Base-by-base conservation (phyloP, 2,888 invertebrate species). In the Nemotelus pantherinus region DNA sequence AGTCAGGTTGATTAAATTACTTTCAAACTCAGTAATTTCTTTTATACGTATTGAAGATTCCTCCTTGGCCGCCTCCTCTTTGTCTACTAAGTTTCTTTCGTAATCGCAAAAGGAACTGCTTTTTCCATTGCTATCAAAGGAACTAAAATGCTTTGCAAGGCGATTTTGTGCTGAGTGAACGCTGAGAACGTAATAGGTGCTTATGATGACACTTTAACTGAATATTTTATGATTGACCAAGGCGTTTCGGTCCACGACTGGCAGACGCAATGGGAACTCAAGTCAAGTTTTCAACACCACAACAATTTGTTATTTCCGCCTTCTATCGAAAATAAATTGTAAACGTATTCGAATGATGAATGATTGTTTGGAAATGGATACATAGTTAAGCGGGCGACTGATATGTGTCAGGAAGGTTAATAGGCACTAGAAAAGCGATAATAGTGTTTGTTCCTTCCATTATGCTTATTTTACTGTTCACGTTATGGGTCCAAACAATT, bases 161-260 rank as follows among this genome's bases (percentile, higher is more conserved):
- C 25, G 25, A 25, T 25, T 25, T 25, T 25, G 25, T 25, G 25
- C 25, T 25, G 25, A 63, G 39, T 63, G 63, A 63, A 10, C 63
- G 25, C 25, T 63, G 63, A 43, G 7, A 63, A 43, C 63, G 43
- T 63, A 63, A 63, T 63, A 43, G 63, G 43, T 4, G 43, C 41
- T 43, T 41, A 25, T 68, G 39, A 68, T 68, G 68, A 68, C 41
- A 68, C 50, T 68, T 53, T 68, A 50, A 3, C 39, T 67, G 67
- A 67, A 67, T 67, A 67, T 47, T 67, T 67, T 67, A 67, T 67
- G 67, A 6, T 5, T 45, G 67, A 67, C 67, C 67, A 67, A 67
- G 67, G 67, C 10, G n/a, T 25, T 47, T 43, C 25, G 25, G 25
- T 25, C 25, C 25, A 25, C 25, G 25, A 25, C 25, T 25, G 25